phyloP scores from a whole-genome alignment of 2,113 vertebrate species.

The Psilopogon haemacephalus region DNA sequence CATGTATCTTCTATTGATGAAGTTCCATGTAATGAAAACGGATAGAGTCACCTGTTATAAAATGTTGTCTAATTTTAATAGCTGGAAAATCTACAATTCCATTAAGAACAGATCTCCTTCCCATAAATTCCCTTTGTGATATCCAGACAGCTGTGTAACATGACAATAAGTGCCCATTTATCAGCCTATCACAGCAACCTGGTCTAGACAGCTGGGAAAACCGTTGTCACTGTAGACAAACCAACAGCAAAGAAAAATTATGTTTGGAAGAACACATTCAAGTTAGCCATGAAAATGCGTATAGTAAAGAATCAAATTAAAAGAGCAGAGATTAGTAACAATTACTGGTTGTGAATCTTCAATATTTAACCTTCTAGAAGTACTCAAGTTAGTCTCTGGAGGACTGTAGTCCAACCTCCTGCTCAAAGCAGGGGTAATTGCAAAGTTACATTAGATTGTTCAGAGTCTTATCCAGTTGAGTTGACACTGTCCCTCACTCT shows the following conservation, averaged over 20 bases:
- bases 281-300: not conserved
- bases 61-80: not conserved
- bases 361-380: not conserved
- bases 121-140: not conserved
- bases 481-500: not conserved
- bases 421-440: not conserved
- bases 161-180: not conserved
- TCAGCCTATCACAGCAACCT: not conserved
- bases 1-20: not conserved
- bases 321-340: not conserved
- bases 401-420: not conserved
- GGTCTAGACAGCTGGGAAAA: not conserved
- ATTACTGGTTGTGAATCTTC: not conserved
- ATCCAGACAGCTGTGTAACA: not conserved
- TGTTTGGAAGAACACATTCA: not conserved
- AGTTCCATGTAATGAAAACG: not conserved
- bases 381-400: not conserved
- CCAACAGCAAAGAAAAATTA: not conserved
- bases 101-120: fast-evolving
- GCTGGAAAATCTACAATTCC: not conserved
- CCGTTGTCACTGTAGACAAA: not conserved
- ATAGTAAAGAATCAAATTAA: not conserved
- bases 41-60: not conserved
- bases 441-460: not conserved
- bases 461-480: not conserved